These are phyloP conservation scores for Cylindroiulus punctatus DNA, from an alignment of 2,888 invertebrate genomes.

Conservation along the genomic window DNA sequence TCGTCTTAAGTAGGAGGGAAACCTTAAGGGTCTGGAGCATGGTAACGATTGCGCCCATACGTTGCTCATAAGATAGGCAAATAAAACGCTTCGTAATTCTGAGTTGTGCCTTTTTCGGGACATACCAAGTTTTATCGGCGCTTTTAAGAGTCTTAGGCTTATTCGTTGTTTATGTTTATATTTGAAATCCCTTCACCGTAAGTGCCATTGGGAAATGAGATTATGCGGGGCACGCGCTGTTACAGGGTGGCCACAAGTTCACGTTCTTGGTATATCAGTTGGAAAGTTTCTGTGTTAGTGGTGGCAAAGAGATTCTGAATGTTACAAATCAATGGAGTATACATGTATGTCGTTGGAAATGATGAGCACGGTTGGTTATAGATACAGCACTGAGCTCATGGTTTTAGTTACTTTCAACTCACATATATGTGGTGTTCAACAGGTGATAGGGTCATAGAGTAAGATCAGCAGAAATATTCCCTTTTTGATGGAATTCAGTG, in stretches of 20 bases:
- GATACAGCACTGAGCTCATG: too few species aligned
- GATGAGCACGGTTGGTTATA: too few species aligned
- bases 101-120: slow-evolving; percentile 37
- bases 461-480: too few species aligned
- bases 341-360: too few species aligned
- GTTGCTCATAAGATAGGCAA: slow-evolving; percentile 22
- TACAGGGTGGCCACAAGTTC: neutral
- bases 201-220: slow-evolving; percentile 27
- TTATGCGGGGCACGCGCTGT: neutral
- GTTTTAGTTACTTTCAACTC: too few species aligned
- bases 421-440: too few species aligned
- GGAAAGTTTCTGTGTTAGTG: too few species aligned
- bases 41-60: neutral
- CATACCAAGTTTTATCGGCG: neutral
- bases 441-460: too few species aligned
- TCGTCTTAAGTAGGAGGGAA: neutral
- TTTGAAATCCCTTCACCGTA: neutral
- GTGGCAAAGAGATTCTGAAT: too few species aligned
- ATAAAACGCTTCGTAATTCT: slow-evolving; percentile 37
- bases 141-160: slow-evolving; percentile 34
- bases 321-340: too few species aligned
- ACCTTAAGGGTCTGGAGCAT: neutral
- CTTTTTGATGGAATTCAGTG: too few species aligned
- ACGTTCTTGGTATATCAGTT: too few species aligned
- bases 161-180: slow-evolving; percentile 38